Conservation (phyloP, 2,113 vertebrate genomes). For the Phycodurus eques region DNA sequence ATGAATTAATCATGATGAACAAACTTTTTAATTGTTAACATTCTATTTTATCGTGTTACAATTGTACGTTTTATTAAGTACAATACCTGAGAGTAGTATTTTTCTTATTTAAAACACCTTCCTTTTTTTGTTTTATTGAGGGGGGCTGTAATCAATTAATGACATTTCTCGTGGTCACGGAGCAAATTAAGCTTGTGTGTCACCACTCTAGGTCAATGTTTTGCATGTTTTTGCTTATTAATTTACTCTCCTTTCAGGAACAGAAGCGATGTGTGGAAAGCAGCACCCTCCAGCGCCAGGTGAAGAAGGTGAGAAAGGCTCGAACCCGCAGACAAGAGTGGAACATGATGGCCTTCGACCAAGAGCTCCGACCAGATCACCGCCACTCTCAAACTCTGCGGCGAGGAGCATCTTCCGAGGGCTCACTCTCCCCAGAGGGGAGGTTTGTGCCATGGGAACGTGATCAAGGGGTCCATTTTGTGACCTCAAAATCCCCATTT, state of each 20-base stretch:
- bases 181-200: neutral
- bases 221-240: neutral
- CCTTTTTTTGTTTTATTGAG: neutral
- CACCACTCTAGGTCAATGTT: neutral
- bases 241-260: constrained; percentile 72
- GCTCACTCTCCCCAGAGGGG: constrained; percentile 88
- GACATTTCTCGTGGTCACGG: too few species aligned
- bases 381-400: constrained; percentile 82
- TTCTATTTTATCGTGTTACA: too few species aligned
- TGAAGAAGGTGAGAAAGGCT: constrained; percentile 95
- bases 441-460: constrained; percentile 75
- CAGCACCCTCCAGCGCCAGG: constrained; percentile 86
- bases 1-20: too few species aligned
- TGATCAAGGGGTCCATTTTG: neutral
- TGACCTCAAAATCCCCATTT: neutral
- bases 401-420: constrained; percentile 86
- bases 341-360: constrained; percentile 96
- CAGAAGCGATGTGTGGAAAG: constrained; percentile 88
- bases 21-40: too few species aligned
- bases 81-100: too few species aligned
- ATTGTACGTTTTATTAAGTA: too few species aligned
- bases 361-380: constrained; percentile 91
- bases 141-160: too few species aligned
- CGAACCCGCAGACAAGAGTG: constrained; percentile 93
- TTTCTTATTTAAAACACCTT: too few species aligned